Conservation (phyloP, 2,888 invertebrate species). For the Horisme vitalbata region DNA sequence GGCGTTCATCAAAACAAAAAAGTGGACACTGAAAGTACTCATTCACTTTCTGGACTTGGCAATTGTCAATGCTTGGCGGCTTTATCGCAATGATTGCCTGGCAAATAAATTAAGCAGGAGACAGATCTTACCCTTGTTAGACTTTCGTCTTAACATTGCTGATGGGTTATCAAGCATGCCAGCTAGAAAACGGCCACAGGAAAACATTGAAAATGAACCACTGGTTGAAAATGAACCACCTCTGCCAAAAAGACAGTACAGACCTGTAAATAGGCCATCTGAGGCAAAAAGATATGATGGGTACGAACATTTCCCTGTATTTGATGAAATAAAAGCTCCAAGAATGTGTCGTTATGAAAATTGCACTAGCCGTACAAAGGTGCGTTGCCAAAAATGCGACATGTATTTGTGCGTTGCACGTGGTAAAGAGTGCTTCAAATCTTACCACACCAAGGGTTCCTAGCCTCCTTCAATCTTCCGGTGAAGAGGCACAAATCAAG, state of each 20-base stretch:
- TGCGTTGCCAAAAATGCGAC: slow-evolving; percentile 8
- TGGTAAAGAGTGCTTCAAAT: neutral
- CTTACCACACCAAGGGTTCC: neutral
- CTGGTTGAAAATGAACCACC: slow-evolving; percentile 2
- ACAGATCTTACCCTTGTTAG: slow-evolving; percentile 7
- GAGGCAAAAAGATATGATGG: slow-evolving; percentile 4
- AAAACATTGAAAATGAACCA: neutral
- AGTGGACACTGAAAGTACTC: slow-evolving; percentile 40
- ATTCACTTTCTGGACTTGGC: slow-evolving; percentile 36
- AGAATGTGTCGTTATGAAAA: slow-evolving; percentile 1
- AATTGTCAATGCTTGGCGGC: slow-evolving; percentile 35
- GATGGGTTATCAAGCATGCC: slow-evolving; percentile 6
- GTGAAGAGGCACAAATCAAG: too few species aligned
- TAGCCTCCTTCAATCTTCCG: too few species aligned
- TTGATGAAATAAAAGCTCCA: slow-evolving; percentile 10
- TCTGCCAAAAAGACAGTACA: slow-evolving; percentile 1
- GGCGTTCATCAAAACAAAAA: slow-evolving; percentile 38
- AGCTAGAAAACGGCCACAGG: neutral
- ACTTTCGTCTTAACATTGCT: slow-evolving; percentile 4
- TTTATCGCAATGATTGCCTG: slow-evolving; percentile 8
- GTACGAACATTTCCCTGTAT: slow-evolving; percentile 9
- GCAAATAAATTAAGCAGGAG: slow-evolving; percentile 8
- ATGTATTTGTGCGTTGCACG: slow-evolving; percentile 1
- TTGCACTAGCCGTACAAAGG: slow-evolving; percentile 2
- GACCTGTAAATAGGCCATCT: neutral